Base-by-base conservation (phyloP, 1,140 invertebrate genomes). In the Drosophila lacertosa region DNA sequence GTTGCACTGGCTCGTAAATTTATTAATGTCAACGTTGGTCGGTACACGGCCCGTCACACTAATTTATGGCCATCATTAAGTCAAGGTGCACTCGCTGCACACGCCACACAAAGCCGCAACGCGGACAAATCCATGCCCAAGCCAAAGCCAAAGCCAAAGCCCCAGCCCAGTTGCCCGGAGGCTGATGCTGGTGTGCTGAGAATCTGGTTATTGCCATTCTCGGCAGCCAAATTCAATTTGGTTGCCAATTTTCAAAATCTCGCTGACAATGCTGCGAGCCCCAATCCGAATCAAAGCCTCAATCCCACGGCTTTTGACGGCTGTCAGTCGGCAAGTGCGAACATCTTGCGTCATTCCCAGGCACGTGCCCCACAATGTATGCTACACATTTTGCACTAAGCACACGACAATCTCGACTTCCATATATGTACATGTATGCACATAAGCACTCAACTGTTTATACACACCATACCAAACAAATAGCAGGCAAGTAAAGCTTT, bases 51-150 rank as follows among this genome's bases (percentile, higher is more conserved):
- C 72, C 64, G 77, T 53, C 58, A 42, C 48, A 45, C 54, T 58
- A 65, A 81, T 81, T 81, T 77, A 81, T 82, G 69, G 15, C 39
- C 58, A 59, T 51, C 77, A 73, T 76, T 55, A 64, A 40, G 68
- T 63, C 53, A 64, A 60, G 74, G 73, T 80, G 78, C 73, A 77
- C 11, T 4, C 37, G 64, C 26, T 53, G 65, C 58, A 48, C 29
- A 40, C 11, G 58, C 15, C 22, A 4, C 2, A 7, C 33, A n/a
- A 22, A 37, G 9, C 10, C 48, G 13, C 11, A 13, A n/a, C 18
- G 1, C 24, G 24, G 4, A 20, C 16, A n/a, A 11, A 4, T 10
- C 22, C 22, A 45, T 13, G 2, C 4, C 1, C 44, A 15, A 7
- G 37, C 10, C 11, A 11, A 5, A 35, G 11, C 22, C 13, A n/a